Percentiles rank a stretch among this genome's conserved stretches.
Conservation (phyloP, 2,113 vertebrate genomes). For the Sinosuthora webbiana region DNA sequence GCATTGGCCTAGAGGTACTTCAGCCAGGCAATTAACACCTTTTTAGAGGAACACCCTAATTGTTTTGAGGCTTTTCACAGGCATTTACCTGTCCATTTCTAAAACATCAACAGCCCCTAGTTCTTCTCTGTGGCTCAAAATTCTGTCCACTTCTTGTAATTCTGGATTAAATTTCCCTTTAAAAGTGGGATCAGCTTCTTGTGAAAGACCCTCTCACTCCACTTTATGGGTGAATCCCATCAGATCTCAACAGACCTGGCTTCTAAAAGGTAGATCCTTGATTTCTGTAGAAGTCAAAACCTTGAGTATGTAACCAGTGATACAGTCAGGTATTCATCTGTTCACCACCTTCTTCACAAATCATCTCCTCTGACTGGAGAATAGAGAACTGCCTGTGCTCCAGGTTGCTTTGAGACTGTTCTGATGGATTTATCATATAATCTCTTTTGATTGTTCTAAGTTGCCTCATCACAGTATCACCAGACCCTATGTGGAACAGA, state of each 20-base stretch:
- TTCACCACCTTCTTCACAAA: neutral
- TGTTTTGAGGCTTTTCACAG: neutral
- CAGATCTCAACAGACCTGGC: neutral
- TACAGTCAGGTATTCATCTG: neutral
- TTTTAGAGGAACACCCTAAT: neutral
- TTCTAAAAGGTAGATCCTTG: neutral
- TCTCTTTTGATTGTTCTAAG: neutral
- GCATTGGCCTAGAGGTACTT: neutral
- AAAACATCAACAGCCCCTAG: neutral
- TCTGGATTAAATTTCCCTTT: neutral
- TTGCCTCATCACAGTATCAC: neutral
- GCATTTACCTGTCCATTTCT: neutral
- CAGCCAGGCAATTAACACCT: fast-evolving
- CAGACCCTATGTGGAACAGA: neutral
- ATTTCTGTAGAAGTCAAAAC: neutral
- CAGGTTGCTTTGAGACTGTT: neutral
- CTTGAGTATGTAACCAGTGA: neutral
- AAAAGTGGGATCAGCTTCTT: neutral
- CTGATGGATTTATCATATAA: neutral
- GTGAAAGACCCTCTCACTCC: neutral
- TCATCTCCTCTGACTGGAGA: neutral
- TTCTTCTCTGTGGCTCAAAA: neutral
- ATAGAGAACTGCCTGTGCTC: neutral
- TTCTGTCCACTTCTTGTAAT: neutral
- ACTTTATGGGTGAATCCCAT: neutral